Evolutionary conservation across 2,113 vertebrate genomes (phyloP).

Genomic region (Glaucomys volans): DNA sequence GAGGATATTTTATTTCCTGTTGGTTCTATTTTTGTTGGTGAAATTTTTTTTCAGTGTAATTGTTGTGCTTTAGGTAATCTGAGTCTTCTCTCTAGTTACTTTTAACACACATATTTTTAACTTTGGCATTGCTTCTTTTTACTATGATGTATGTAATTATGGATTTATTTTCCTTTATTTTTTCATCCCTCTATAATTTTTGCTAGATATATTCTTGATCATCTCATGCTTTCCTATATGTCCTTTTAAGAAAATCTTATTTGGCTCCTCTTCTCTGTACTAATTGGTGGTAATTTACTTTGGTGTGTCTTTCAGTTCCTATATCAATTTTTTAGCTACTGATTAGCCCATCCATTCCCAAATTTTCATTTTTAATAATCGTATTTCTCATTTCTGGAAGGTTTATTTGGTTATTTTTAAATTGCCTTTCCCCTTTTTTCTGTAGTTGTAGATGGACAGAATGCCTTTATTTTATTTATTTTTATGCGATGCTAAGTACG

Average conservation of each 20-base stretch:
- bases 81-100: slow-evolving; percentile 7
- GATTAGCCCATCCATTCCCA: not conserved
- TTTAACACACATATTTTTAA: not conserved
- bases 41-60: not conserved
- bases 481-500: no score
- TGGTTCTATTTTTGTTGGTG: slow-evolving; percentile 35
- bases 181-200: not conserved
- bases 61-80: not conserved
- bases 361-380: not conserved
- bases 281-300: not conserved
- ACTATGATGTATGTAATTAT: not conserved
- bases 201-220: not conserved
- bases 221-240: not conserved
- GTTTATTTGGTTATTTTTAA: not conserved
- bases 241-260: not conserved
- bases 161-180: slow-evolving; percentile 40
- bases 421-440: not conserved
- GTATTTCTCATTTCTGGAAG: not conserved
- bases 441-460: no score
- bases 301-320: not conserved
- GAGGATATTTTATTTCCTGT: not conserved
- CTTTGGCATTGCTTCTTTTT: not conserved
- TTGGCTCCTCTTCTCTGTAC: not conserved
- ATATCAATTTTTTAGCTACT: not conserved
- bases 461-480: no score